phyloP scores from a whole-genome alignment of 2,113 vertebrate species.

The Stegostoma tigrinum region DNA sequence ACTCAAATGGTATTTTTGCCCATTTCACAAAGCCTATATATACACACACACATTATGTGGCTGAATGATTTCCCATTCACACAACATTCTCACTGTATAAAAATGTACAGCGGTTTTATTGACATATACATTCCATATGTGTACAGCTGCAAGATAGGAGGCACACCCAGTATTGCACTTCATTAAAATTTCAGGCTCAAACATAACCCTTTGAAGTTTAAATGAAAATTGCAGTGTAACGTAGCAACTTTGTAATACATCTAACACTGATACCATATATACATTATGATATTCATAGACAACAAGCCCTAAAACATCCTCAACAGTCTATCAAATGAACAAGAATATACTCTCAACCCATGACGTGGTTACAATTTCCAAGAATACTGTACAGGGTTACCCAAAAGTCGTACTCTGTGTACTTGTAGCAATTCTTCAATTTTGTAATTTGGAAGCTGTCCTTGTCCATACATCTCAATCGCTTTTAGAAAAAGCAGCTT shows the following conservation, averaged over 20 bases:
- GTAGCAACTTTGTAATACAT: constrained; percentile 96
- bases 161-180: constrained; percentile 99
- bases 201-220: constrained; percentile 94
- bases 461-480: constrained; percentile 59
- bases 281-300: constrained; percentile 94
- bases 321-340: constrained; percentile 85
- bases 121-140: constrained; percentile 99
- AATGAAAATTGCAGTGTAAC: constrained; percentile 96
- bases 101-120: constrained; percentile 99
- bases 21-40: constrained; percentile 7
- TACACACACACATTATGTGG: constrained; percentile 7
- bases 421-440: constrained; percentile 70
- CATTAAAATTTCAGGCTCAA: constrained; percentile 99
- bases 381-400: constrained; percentile 90
- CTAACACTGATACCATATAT: constrained; percentile 95
- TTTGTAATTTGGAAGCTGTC: constrained; percentile 59
- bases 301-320: constrained; percentile 80
- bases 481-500: constrained; percentile 58
- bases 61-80: constrained; percentile 37
- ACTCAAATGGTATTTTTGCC: background rate
- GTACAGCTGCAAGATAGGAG: constrained; percentile 98
- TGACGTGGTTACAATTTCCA: constrained; percentile 77
- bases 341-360: constrained; percentile 66
- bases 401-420: constrained; percentile 75
- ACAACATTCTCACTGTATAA: constrained; percentile 86